phyloP scores from a whole-genome alignment of 2,797 vertebrate genomes.

The Parambassis ranga region DNA sequence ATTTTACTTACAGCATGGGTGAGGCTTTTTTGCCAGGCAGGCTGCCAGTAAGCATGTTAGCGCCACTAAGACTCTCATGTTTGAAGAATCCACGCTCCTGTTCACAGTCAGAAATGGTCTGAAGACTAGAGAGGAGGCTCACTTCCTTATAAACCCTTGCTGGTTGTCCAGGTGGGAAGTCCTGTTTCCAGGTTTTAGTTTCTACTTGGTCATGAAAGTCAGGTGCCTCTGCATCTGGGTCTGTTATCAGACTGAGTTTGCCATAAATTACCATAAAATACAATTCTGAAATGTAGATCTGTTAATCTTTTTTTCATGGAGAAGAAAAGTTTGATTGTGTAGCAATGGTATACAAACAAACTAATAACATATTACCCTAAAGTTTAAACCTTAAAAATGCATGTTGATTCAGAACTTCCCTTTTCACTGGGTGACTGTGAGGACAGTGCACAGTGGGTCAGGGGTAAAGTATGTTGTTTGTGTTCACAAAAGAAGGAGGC shows the following conservation, averaged over 20 bases:
- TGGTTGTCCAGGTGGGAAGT: neutral
- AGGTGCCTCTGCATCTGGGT: no score
- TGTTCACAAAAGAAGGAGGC: neutral
- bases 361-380: neutral
- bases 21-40: slow-evolving; percentile 60
- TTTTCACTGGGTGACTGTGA: neutral
- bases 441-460: slow-evolving; percentile 12
- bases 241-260: neutral
- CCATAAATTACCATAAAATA: neutral
- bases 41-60: slow-evolving; percentile 38
- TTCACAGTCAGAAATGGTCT: neutral
- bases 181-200: slow-evolving; percentile 31
- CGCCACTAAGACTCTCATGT: slow-evolving; percentile 42
- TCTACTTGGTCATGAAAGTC: neutral
- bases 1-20: slow-evolving; percentile 71
- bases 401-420: neutral
- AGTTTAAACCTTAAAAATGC: no score
- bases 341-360: neutral
- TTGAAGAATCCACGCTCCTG: neutral
- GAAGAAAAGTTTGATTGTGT: neutral
- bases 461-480: slow-evolving; percentile 38
- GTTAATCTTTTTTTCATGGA: neutral
- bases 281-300: neutral
- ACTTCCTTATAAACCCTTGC: slow-evolving; percentile 52
- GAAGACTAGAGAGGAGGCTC: neutral